Percentiles rank a stretch among this genome's conserved stretches.
These are phyloP conservation scores for Spodoptera picta DNA, from an alignment of 2,888 invertebrate genomes.

Conservation along the genomic window DNA sequence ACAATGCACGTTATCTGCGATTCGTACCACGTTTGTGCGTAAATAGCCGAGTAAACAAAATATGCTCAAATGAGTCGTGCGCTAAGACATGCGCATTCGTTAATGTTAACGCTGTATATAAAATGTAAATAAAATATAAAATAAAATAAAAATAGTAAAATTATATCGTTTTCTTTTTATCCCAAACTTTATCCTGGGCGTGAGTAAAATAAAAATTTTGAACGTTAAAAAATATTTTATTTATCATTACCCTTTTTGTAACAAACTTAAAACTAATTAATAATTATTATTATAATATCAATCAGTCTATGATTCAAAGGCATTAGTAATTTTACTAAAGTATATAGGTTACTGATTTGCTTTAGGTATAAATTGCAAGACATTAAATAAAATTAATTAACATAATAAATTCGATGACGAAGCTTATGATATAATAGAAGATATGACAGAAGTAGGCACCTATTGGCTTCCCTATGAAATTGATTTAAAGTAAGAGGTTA, in stretches of 20 bases:
- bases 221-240: conserved; percentile 41
- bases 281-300: conserved; percentile 36
- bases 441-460: no score
- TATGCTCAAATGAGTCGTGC: conserved; percentile 82
- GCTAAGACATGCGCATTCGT: conserved; percentile 71
- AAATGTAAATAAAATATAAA: conserved; percentile 84
- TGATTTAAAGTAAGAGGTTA: no score
- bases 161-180: conserved; percentile 41
- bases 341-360: conserved; percentile 1
- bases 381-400: background rate
- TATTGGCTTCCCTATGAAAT: no score
- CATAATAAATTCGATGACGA: background rate
- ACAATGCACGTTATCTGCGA: background rate
- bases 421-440: background rate
- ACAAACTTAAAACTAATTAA: conserved; percentile 47
- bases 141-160: conserved; percentile 84
- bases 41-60: conserved; percentile 52
- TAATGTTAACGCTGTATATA: conserved; percentile 83
- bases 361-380: background rate
- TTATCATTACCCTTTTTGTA: conserved; percentile 41
- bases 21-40: conserved; percentile 42
- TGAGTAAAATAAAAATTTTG: conserved; percentile 4
- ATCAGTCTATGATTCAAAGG: conserved; percentile 47
- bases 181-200: background rate
- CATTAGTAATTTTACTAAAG: conserved; percentile 28